These are phyloP conservation scores for Tinamus major DNA, from an alignment of 2,797 vertebrate species.

Conservation along the genomic window DNA sequence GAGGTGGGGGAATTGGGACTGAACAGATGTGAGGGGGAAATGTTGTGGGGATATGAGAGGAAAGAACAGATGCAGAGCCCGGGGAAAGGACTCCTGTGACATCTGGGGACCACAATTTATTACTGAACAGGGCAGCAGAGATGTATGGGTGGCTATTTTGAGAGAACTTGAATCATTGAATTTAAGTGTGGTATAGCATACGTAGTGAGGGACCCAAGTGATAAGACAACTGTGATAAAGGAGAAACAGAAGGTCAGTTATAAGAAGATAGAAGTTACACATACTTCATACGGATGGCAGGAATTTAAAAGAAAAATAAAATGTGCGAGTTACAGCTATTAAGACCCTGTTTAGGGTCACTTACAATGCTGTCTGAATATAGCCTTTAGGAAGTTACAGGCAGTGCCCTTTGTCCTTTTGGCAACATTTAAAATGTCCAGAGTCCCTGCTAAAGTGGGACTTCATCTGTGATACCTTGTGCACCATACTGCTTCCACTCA, in stretches of 20 bases:
- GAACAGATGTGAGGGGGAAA: neutral
- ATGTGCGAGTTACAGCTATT: neutral
- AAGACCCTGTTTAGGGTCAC: neutral
- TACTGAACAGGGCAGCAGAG: neutral
- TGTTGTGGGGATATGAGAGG: neutral
- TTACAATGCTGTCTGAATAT: neutral
- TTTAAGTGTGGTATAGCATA: neutral
- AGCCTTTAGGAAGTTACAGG: neutral
- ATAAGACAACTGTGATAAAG: neutral
- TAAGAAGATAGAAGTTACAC: neutral
- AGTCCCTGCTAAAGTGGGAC: neutral
- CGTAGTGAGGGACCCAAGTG: neutral
- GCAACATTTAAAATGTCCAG: neutral
- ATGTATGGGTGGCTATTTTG: neutral
- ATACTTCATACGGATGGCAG: neutral
- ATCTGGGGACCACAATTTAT: neutral
- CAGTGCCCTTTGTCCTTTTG: neutral
- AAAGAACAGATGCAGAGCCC: neutral
- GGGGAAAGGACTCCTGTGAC: neutral
- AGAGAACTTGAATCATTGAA: neutral
- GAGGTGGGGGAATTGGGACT: neutral
- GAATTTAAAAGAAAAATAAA: slow-evolving; percentile 18
- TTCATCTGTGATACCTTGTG: neutral
- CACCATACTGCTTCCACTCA: neutral
- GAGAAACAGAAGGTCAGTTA: neutral